These are phyloP conservation scores for Gambusia affinis DNA, from an alignment of 2,113 vertebrate species.

Conservation along the genomic window DNA sequence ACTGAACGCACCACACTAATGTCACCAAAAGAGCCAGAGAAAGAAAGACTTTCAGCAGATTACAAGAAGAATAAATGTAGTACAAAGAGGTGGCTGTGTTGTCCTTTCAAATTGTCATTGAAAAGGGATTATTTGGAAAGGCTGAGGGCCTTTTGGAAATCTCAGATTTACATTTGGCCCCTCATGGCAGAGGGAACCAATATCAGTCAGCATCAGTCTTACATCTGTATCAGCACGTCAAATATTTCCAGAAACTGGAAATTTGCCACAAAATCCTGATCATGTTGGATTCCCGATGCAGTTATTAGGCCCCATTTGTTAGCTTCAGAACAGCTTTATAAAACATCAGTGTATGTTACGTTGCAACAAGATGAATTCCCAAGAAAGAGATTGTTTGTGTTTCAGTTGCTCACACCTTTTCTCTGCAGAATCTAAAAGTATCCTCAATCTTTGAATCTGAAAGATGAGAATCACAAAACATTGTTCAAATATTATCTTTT, in stretches of 20 bases:
- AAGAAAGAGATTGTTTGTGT: neutral
- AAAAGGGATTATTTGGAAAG: neutral
- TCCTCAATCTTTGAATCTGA: slow-evolving; percentile 88
- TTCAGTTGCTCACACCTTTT: slow-evolving; percentile 80
- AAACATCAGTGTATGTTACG: neutral
- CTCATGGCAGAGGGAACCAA: too few relatives aligned
- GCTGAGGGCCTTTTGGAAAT: neutral
- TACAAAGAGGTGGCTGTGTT: too few relatives aligned
- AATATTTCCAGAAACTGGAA: neutral
- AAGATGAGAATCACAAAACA: slow-evolving; percentile 6
- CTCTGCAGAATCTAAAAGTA: slow-evolving; percentile 82
- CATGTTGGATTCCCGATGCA: neutral
- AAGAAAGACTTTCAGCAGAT: too few relatives aligned
- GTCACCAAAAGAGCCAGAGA: too few relatives aligned
- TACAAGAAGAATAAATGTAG: too few relatives aligned
- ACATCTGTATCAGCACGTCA: neutral
- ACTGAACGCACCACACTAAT: neutral
- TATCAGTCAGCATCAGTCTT: neutral
- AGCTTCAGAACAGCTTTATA: neutral
- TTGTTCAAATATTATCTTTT: neutral
- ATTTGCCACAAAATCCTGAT: neutral
- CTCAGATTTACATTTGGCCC: neutral
- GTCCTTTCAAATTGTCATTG: too few relatives aligned
- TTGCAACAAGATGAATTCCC: neutral
- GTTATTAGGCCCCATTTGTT: too few relatives aligned